Conservation (phyloP, 2,797 vertebrate species). For the Catharus ustulatus region DNA sequence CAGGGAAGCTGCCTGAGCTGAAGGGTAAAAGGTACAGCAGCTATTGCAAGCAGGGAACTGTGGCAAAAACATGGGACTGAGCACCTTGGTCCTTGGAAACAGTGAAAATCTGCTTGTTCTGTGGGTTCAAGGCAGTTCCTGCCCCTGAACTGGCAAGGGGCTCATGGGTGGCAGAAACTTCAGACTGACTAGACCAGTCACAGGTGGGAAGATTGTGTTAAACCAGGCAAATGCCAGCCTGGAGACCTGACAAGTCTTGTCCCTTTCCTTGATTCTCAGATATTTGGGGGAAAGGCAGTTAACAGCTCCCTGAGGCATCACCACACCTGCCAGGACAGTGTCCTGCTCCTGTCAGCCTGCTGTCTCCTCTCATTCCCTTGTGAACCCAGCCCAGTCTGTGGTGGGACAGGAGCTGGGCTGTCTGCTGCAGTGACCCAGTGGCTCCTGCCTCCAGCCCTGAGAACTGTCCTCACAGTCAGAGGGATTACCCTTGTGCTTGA, state of each 20-base stretch:
- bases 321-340: background rate
- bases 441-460: background rate
- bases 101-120: background rate
- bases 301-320: fast-evolving
- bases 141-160: background rate
- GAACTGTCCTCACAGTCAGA: background rate
- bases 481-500: background rate
- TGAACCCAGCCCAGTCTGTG: background rate
- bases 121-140: background rate
- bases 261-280: background rate
- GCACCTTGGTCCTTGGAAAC: background rate
- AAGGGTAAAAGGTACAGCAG: constrained; percentile 86
- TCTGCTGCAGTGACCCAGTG: background rate
- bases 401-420: background rate
- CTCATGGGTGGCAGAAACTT: background rate
- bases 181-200: background rate
- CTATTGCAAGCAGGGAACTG: background rate
- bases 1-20: constrained; percentile 85
- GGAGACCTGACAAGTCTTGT: background rate
- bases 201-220: background rate
- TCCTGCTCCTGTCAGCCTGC: background rate
- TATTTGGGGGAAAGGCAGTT: background rate
- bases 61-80: background rate
- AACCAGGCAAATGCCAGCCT: background rate
- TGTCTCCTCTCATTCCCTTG: background rate